phyloP scores from a whole-genome alignment of 2,113 vertebrate genomes.

The Antigone vipio region DNA sequence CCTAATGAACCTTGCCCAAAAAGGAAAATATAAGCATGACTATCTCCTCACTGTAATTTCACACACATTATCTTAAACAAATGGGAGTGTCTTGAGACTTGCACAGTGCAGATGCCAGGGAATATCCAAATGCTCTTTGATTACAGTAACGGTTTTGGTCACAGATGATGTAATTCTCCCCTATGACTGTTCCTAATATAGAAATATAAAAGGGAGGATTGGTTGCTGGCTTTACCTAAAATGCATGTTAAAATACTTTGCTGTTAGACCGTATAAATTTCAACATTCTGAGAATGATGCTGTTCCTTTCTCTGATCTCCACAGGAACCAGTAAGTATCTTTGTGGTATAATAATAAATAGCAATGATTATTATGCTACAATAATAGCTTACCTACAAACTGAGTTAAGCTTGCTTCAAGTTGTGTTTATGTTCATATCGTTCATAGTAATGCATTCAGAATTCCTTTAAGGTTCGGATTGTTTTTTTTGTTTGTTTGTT shows the following conservation, averaged over 20 bases:
- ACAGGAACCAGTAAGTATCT: neutral
- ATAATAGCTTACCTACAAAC: neutral
- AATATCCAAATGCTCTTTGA: neutral
- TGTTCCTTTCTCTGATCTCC: neutral
- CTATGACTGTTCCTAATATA: neutral
- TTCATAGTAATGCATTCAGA: neutral
- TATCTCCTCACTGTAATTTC: slow-evolving; percentile 1
- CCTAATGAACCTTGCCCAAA: slow-evolving; percentile 30
- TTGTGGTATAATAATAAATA: neutral
- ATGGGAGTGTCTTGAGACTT: neutral
- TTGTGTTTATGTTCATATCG: neutral
- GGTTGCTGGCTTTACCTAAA: neutral
- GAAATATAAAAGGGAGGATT: neutral
- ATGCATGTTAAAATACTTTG: neutral
- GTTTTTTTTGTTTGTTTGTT: neutral
- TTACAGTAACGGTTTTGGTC: neutral
- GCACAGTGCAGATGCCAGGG: neutral
- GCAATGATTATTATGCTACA: neutral
- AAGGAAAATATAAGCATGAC: slow-evolving; percentile 48
- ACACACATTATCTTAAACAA: neutral
- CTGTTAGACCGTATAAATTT: neutral
- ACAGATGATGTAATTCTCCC: neutral
- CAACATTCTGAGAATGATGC: neutral
- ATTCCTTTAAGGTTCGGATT: neutral
- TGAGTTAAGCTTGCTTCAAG: neutral